A percentile compares a stretch with the other conserved stretches of the same genome.
These are phyloP conservation scores for Pedionomus torquatus DNA, from an alignment of 2,113 vertebrate genomes.

Conservation along the genomic window DNA sequence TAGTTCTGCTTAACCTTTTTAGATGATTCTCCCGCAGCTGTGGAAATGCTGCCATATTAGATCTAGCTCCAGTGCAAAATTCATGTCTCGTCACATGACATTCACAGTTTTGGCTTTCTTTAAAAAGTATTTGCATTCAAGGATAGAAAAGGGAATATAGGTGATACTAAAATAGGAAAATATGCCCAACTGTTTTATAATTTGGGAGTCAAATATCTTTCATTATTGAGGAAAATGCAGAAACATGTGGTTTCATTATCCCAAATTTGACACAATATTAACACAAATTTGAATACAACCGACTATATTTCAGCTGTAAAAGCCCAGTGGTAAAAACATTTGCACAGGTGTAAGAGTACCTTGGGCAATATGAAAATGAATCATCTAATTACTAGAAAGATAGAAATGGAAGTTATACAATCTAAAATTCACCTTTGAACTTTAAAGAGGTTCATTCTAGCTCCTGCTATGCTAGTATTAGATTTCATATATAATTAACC, in stretches of 20 bases:
- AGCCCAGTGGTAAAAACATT: background rate
- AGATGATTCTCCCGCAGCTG: background rate
- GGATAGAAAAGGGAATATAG: background rate
- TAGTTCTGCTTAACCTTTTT: background rate
- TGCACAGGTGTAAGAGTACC: background rate
- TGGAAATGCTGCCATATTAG: background rate
- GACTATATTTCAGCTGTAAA: background rate
- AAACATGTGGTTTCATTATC: background rate
- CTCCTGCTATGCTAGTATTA: background rate
- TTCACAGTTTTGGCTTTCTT: background rate
- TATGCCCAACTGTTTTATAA: background rate
- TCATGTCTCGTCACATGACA: background rate
- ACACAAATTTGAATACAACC: background rate
- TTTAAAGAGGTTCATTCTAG: background rate
- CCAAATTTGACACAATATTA: background rate
- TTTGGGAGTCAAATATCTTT: conserved; percentile 14
- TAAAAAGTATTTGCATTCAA: background rate
- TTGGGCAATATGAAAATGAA: background rate
- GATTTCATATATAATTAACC: background rate
- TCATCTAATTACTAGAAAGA: background rate
- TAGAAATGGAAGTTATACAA: background rate
- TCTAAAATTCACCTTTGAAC: background rate
- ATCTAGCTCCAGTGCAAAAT: background rate
- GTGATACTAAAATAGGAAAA: background rate
- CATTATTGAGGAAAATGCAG: background rate